Evolutionary conservation across 2,797 vertebrate species (phyloP).

Genomic region (Percopsis omiscomaycus): DNA sequence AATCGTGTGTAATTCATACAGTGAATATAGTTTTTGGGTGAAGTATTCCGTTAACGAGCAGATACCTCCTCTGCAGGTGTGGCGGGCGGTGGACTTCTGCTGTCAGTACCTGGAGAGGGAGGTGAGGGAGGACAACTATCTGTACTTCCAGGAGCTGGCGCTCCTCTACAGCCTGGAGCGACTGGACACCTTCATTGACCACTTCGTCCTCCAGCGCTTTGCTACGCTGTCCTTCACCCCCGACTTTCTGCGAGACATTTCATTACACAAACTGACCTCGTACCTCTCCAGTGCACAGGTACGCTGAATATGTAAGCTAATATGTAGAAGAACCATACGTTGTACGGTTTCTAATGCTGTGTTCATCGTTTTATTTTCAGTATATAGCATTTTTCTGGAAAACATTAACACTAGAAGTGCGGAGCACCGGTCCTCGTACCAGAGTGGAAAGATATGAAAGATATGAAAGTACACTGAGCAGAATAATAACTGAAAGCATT

Average conservation of each 20-base stretch:
- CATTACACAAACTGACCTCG: constrained; percentile 82
- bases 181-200: constrained; percentile 86
- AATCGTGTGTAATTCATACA: too few species aligned
- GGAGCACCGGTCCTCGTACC: too few species aligned
- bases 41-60: neutral
- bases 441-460: too few species aligned
- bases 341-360: too few species aligned
- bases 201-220: constrained; percentile 86
- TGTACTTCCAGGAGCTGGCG: constrained; percentile 92
- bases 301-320: too few species aligned
- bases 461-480: too few species aligned
- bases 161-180: constrained; percentile 90
- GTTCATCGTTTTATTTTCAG: too few species aligned
- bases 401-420: too few species aligned
- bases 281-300: constrained; percentile 84
- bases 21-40: too few species aligned
- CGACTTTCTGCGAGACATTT: constrained; percentile 83
- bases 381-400: too few species aligned
- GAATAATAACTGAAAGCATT: too few species aligned
- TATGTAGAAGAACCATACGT: too few species aligned
- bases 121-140: constrained; percentile 90
- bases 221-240: constrained; percentile 84
- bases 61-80: constrained; percentile 81
- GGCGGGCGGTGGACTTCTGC: constrained; percentile 93
- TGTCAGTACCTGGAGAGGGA: constrained; percentile 93